Evolutionary conservation across 2,797 vertebrate species (phyloP), one percentile per base, ranked within the genome.

Genomic region (Anguilla anguilla): DNA sequence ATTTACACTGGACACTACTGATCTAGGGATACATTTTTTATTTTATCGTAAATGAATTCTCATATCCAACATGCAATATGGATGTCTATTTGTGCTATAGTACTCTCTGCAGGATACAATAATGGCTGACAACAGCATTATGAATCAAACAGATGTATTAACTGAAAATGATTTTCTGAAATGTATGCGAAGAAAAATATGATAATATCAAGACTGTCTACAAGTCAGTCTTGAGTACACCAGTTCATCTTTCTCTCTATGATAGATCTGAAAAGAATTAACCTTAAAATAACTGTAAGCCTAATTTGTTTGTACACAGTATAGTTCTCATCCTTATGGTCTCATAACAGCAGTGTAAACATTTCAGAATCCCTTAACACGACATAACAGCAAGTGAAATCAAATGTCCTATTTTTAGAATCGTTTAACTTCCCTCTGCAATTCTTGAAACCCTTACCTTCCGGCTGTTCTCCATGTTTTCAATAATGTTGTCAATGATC

Each of bases 401-500:
- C 11, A 39, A 25, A 31, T 53, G 51, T 53, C 51, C 7, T 17
- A 15, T 31, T 35, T 64, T 64, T 25, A 64, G 9, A 77, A 77
- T 77, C 3, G 3, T 39, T 77, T 17, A 13, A 39, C 35, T 39
- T 13, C 31, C 15, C 83, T 83, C 13, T 28, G 28, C 28, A n/a
- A 5, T 55, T 83, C 3, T 2, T n/a, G 9, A 10, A 59, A 3
- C 28, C 72, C 86, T 6, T 92, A 98, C 95, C 95, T 98, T 98
- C 7, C 89, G 92, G 89, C 97, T 98, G 90, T 83, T 95, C 92
- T 98, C 97, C 0, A 98, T 97, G 93, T 97, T 97, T 28, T 97
- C 97, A n/a, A 98, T 97, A 87, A 98, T 98, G 94, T 98, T 98
- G 86, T 97, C 97, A 1, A 97, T 97, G 90, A 98, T 97, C 97